Base-by-base conservation (phyloP, 2,888 invertebrate genomes). In the Adelognathus sp. region DNA sequence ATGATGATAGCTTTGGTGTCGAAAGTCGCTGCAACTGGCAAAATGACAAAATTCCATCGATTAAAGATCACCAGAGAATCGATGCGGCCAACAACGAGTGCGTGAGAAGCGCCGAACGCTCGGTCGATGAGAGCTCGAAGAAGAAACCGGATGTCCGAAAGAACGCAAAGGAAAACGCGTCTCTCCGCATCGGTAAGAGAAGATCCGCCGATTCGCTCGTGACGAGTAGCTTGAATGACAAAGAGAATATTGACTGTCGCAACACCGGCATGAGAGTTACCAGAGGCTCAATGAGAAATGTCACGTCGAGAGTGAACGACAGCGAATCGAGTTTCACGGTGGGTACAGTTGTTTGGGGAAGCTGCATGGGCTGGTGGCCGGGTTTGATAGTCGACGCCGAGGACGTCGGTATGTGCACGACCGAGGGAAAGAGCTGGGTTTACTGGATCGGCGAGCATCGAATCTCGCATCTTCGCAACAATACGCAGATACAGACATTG, bases 261-360 rank as follows among this genome's bases (percentile, higher is more conserved):
- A 27, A 24, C 4, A n/a, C 31, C 6, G 41, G 24, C 7, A 31
- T 11, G 0, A 36, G 75, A 46, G 70, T 79, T 9, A 79, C 76
- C 3, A 39, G 76, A 58, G 33, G 44, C 5, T 66, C 69, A 7
- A 27, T 33, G 27, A 60, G 31, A 60, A 74, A 76, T 52, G 18
- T 21, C 6, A 21, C 36, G n/a, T 24, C 21, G 9, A 54, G 1
- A 21, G 69, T 41, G 36, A 58, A 11, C 7, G 44, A 29, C 31
- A 29, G 41, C 18, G 52, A 9, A 1, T 14, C 14, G n/a, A 44
- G 5, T 7, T 67, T 31, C 21, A 31, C 16, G 7, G 24, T 50
- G 27, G 90, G 90, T 1, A 90, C 86, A 16, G 71, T 90, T n/a
- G 84, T 90, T 2, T 90, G 90, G 90, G 90, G 89, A n/a, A 84